Base-by-base conservation (phyloP, 1,140 invertebrate genomes). In the Oreohelix idahoensis region DNA sequence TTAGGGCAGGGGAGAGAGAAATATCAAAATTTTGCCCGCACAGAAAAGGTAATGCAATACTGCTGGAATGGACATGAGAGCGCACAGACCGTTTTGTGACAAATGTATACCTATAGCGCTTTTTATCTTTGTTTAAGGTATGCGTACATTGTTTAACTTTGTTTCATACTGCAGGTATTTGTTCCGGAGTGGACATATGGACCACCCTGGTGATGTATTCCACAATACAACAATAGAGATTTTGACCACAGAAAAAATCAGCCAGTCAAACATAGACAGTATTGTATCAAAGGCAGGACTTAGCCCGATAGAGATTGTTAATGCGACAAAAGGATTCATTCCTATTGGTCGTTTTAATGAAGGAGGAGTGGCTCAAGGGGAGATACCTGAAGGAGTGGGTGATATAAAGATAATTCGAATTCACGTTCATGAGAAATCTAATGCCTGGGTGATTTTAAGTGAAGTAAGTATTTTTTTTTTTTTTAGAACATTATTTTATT, bases 181-280 rank as follows among this genome's bases (percentile, higher is more conserved):
- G 84, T 97, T 99, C 90, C 95, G 96, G 81, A 98, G 96, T 93
- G 97, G 97, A 32, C 98, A 98, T 93, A 95, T 95, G 4, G 97
- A 98, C 88, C 97, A 98, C 93, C 95, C 96, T 0, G 96, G 95
- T 17, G 98, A 99, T 93, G 96, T 96, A 86, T 96, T 98, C 90
- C 96, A 96, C 88, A 97, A 98, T 88, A 97, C 97, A 1, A 96
- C 96, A 0, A 94, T 98, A 35, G 97, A 98, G 94, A 94, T 97
- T 26, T 91, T 96, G 70, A 95, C 96, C 5, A 92, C 77, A 26
- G 39, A 58, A 20, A 77, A 79, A n/a, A 79, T 83, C 13, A 66
- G 45, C 17, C 63, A 49, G 51, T 42, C 71, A 20, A 45, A 78
- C 5, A 45, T 69, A 32, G 38, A 77, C 29, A 63, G 32, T n/a